Evolutionary conservation across 2,797 vertebrate species (phyloP).

Genomic region (Leuciscus waleckii): DNA sequence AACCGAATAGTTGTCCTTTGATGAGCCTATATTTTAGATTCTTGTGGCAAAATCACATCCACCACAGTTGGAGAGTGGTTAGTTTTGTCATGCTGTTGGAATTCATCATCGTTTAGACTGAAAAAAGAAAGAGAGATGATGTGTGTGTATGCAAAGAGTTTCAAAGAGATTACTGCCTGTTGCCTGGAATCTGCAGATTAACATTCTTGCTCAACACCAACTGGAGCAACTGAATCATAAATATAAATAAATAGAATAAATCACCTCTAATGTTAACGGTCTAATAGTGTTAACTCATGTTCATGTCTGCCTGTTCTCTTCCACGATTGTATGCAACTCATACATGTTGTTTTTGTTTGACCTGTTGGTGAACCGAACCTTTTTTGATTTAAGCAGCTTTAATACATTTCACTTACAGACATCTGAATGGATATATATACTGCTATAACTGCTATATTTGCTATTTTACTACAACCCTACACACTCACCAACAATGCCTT

Average conservation of each 20-base stretch:
- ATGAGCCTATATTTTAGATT: background rate
- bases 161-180: constrained; percentile 31
- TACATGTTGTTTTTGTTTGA: background rate
- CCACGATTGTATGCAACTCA: background rate
- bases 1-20: background rate
- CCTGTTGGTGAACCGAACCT: background rate
- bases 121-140: background rate
- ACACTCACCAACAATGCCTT: background rate
- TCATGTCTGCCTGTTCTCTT: background rate
- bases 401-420: background rate
- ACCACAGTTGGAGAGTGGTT: background rate
- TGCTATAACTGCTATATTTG: background rate
- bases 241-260: constrained; percentile 21
- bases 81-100: background rate
- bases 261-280: background rate
- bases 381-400: background rate
- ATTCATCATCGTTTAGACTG: background rate
- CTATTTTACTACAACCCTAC: background rate
- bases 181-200: constrained; percentile 37
- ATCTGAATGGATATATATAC: background rate
- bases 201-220: constrained; percentile 24
- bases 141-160: background rate
- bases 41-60: background rate
- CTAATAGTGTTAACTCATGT: background rate
- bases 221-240: background rate